A percentile compares a stretch with the other conserved stretches of the same genome.
Conservation (phyloP, 2,797 vertebrate genomes). For the Dryobates pubescens region DNA sequence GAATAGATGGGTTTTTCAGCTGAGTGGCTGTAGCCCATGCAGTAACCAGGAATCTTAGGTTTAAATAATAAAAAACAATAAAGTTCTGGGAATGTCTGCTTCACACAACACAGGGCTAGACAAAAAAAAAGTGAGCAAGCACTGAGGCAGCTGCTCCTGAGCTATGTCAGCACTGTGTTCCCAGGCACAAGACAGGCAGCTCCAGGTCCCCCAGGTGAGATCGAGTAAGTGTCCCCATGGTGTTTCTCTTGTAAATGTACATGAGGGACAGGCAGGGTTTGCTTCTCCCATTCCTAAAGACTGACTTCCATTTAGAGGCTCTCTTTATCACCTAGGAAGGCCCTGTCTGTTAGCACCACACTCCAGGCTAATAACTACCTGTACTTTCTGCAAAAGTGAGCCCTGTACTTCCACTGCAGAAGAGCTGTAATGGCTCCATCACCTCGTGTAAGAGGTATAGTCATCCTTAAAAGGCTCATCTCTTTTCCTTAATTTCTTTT, state of each 20-base stretch:
- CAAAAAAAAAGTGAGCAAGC: fast-evolving
- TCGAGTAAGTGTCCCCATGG: background rate
- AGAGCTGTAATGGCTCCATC: background rate
- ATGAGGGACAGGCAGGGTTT: background rate
- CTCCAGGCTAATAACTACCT: background rate
- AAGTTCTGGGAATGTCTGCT: background rate
- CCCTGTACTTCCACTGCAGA: background rate
- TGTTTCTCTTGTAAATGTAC: background rate
- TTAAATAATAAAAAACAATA: background rate
- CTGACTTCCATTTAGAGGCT: background rate
- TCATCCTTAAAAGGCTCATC: background rate
- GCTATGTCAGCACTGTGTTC: background rate
- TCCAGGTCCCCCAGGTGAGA: background rate
- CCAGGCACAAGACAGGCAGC: background rate
- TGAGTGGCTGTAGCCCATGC: background rate
- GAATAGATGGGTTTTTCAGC: background rate
- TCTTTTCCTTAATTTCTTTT: background rate
- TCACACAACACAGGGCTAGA: fast-evolving
- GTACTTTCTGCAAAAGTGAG: background rate
- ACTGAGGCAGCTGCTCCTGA: background rate
- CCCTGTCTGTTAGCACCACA: background rate
- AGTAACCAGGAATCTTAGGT: background rate
- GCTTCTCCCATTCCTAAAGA: background rate
- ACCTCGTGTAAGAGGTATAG: background rate
- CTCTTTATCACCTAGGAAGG: background rate